phyloP scores from a whole-genome alignment of 2,113 vertebrate species.

The Oreochromis tanganicae region DNA sequence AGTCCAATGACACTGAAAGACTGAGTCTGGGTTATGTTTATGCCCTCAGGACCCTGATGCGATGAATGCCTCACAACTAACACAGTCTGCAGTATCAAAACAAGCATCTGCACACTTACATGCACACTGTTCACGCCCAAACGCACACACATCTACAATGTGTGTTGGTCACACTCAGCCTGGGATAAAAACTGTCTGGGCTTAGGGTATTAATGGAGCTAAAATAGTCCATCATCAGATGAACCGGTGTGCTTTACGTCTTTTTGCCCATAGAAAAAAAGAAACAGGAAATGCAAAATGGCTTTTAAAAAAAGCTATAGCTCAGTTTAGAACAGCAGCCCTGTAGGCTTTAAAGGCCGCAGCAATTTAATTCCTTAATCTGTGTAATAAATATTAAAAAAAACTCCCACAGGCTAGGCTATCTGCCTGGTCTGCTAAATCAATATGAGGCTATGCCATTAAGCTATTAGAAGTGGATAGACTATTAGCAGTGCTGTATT shows the following conservation, averaged over 20 bases:
- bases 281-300: conserved; percentile 7
- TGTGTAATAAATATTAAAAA: conserved; percentile 34
- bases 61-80: conserved; percentile 18
- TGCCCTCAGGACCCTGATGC: neutral
- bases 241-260: conserved; percentile 12
- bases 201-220: conserved; percentile 44
- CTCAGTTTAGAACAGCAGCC: conserved; percentile 17
- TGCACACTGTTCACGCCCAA: neutral
- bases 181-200: conserved; percentile 39
- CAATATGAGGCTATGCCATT: conserved; percentile 35
- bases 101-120: conserved; percentile 10
- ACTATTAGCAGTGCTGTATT: conserved; percentile 19
- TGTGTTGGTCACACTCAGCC: conserved; percentile 19
- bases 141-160: neutral
- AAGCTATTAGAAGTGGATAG: conserved; percentile 28
- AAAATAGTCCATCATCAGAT: conserved; percentile 52
- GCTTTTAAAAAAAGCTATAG: conserved; percentile 22
- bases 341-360: neutral
- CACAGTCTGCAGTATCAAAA: conserved; percentile 6
- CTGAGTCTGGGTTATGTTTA: conserved; percentile 21
- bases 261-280: neutral
- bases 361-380: conserved; percentile 53
- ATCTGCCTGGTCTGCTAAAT: conserved; percentile 31
- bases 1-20: neutral
- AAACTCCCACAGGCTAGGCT: conserved; percentile 29